Conservation (phyloP, 2,113 vertebrate species). For the Callospermophilus lateralis region DNA sequence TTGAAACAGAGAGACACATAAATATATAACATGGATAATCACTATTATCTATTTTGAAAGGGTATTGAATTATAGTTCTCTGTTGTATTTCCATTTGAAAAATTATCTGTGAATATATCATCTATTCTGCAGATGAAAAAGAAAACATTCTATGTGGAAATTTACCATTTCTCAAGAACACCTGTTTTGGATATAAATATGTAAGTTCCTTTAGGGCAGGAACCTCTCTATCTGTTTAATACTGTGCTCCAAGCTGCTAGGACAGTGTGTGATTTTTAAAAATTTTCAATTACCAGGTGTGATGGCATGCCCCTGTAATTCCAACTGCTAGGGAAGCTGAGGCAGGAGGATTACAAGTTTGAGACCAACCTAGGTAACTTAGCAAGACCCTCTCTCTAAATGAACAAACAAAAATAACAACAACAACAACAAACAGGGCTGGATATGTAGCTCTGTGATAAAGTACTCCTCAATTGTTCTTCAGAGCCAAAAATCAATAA, state of each 20-base stretch:
- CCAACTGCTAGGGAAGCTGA: too few relatives aligned
- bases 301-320: too few relatives aligned
- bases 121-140: not conserved
- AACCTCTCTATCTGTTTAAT: not conserved
- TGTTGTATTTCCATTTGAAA: not conserved
- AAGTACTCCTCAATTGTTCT: too few relatives aligned
- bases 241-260: not conserved
- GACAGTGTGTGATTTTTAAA: not conserved
- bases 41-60: constrained; percentile 17
- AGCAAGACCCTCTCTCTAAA: too few relatives aligned
- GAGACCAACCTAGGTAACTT: too few relatives aligned
- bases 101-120: not conserved
- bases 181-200: not conserved
- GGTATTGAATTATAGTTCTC: not conserved
- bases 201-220: not conserved
- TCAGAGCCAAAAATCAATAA: too few relatives aligned
- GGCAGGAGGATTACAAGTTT: too few relatives aligned
- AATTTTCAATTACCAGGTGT: not conserved
- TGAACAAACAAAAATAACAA: too few relatives aligned
- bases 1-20: not conserved
- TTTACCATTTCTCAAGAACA: not conserved
- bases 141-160: not conserved
- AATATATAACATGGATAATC: not conserved
- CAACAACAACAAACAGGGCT: too few relatives aligned
- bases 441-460: too few relatives aligned